These are phyloP conservation scores for Heliconius sara DNA, from an alignment of 2,888 invertebrate species.

Conservation along the genomic window DNA sequence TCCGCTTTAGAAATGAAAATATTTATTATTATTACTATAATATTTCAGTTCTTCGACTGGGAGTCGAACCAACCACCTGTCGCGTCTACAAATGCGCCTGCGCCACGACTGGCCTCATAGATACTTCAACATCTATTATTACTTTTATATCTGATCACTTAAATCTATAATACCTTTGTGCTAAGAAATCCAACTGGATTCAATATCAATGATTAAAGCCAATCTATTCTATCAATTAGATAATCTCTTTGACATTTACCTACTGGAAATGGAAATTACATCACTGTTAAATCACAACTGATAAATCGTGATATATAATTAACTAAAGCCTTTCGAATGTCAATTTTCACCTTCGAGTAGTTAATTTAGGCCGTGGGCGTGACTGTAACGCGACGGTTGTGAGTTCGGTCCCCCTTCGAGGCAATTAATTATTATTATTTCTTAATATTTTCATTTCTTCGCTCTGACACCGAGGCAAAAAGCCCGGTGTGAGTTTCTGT, in stretches of 20 bases:
- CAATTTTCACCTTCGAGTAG: background rate
- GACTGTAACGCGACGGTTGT: too few species aligned
- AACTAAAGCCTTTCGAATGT: background rate
- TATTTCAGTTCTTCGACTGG: too few species aligned
- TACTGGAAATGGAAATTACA: slow-evolving; percentile 1
- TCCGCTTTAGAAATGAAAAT: too few species aligned
- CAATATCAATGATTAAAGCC: background rate
- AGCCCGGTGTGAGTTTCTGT: too few species aligned
- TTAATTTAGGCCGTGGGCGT: too few species aligned
- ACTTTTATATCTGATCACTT: background rate
- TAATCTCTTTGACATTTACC: slow-evolving; percentile 2
- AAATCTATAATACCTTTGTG: background rate
- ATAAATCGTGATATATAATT: slow-evolving; percentile 12
- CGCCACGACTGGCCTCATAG: background rate
- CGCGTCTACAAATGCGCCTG: too few species aligned
- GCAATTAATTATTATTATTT: too few species aligned
- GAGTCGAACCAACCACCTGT: too few species aligned
- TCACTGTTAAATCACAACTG: background rate
- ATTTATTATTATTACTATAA: too few species aligned
- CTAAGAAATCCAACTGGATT: background rate
- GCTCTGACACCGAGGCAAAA: too few species aligned
- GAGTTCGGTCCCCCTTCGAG: too few species aligned
- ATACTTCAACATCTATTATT: background rate
- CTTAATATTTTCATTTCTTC: too few species aligned
- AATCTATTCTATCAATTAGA: slow-evolving; percentile 5